phyloP scores from a whole-genome alignment of 2,113 vertebrate species.

The Lepidiolamprologus cunningtoni region DNA sequence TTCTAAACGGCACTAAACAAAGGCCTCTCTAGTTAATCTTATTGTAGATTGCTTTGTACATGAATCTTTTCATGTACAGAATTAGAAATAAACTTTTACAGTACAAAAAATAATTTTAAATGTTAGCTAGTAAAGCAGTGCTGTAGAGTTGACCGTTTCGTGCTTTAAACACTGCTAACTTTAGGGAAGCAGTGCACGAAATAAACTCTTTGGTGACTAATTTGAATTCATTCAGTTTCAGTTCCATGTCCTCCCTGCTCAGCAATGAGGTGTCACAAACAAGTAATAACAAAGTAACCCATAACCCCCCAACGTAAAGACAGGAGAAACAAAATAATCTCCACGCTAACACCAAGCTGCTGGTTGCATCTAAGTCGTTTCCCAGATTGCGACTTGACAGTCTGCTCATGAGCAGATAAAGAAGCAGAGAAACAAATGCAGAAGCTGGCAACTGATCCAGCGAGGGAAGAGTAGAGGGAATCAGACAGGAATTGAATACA shows the following conservation, averaged over 20 bases:
- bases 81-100: neutral
- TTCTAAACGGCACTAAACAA: neutral
- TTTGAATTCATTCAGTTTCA: neutral
- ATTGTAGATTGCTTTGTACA: neutral
- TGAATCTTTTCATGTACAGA: neutral
- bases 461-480: neutral
- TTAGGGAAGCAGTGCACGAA: neutral
- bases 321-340: slow-evolving; percentile 1
- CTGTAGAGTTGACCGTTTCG: neutral
- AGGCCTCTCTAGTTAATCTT: neutral
- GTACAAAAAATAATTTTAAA: neutral
- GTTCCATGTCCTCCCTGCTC: neutral
- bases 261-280: neutral
- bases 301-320: neutral
- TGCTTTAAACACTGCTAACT: neutral
- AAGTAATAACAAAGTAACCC: neutral
- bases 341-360: neutral
- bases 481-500: slow-evolving; percentile 36
- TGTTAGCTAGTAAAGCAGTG: neutral
- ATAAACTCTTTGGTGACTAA: neutral
- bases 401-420: slow-evolving; percentile 27
- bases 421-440: slow-evolving; percentile 5
- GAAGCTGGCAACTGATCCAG: neutral
- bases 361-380: neutral
- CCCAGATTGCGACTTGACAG: neutral